phyloP scores from a whole-genome alignment of 2,113 vertebrate genomes.

The Camelus dromedarius region DNA sequence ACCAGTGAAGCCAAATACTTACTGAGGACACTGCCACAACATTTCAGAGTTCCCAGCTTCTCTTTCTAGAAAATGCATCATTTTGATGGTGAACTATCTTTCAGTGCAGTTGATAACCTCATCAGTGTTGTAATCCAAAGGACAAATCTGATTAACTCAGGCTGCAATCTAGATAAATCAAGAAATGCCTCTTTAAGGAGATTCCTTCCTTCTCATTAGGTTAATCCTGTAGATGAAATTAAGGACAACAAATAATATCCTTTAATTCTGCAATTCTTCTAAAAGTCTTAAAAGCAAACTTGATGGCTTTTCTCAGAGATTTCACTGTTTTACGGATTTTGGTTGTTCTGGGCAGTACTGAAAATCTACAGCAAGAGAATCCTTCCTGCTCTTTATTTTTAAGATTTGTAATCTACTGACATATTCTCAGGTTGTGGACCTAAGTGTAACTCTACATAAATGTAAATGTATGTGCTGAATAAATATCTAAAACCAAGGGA shows the following conservation, averaged over 20 bases:
- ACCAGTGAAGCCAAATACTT: not conserved
- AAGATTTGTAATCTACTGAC: not conserved
- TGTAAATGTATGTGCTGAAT: not conserved
- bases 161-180: not conserved
- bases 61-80: not conserved
- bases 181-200: not conserved
- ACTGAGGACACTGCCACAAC: not conserved
- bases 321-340: not conserved
- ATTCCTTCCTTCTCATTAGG: not conserved
- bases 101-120: not conserved
- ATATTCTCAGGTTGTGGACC: not conserved
- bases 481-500: not conserved
- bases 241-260: not conserved
- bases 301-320: not conserved
- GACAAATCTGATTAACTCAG: not conserved
- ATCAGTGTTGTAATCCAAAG: not conserved
- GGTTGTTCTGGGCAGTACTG: not conserved
- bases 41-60: not conserved
- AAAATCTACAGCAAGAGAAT: not conserved
- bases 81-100: not conserved
- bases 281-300: not conserved
- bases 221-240: not conserved
- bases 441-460: not conserved
- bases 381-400: not conserved
- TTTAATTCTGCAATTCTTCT: not conserved